Evolutionary conservation across 2,797 vertebrate species (phyloP).

Genomic region (Thamnophis elegans): DNA sequence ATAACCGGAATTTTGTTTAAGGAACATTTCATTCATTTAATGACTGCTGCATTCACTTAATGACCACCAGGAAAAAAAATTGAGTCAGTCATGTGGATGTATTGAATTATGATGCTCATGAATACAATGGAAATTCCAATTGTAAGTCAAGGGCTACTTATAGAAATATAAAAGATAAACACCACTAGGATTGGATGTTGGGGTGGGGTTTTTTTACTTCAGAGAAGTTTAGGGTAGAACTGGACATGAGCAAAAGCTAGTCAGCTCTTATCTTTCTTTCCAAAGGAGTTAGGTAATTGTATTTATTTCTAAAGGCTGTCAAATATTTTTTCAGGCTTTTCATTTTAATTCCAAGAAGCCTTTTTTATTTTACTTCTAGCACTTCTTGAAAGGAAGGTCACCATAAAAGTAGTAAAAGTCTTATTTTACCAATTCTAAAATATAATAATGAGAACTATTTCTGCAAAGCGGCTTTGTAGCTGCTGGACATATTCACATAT

Average conservation of each 20-base stretch:
- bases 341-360: not conserved
- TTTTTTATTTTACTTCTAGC: not conserved
- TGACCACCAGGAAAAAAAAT: not conserved
- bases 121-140: not conserved
- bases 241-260: not conserved
- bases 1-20: not conserved
- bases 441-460: not conserved
- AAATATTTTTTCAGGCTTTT: not conserved
- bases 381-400: not conserved
- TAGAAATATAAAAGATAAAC: not conserved
- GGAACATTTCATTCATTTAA: not conserved
- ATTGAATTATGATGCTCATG: not conserved
- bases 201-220: not conserved
- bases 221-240: not conserved
- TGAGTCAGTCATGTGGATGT: not conserved
- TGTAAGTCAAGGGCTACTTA: not conserved
- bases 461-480: not conserved
- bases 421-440: constrained; percentile 1
- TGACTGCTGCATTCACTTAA: not conserved
- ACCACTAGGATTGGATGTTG: not conserved
- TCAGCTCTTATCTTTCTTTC: not conserved
- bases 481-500: not conserved
- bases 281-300: not conserved
- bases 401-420: not conserved
- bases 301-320: not conserved